These are phyloP conservation scores for Hylyphantes graminicola DNA, from an alignment of 1,140 invertebrate genomes.

Conservation along the genomic window DNA sequence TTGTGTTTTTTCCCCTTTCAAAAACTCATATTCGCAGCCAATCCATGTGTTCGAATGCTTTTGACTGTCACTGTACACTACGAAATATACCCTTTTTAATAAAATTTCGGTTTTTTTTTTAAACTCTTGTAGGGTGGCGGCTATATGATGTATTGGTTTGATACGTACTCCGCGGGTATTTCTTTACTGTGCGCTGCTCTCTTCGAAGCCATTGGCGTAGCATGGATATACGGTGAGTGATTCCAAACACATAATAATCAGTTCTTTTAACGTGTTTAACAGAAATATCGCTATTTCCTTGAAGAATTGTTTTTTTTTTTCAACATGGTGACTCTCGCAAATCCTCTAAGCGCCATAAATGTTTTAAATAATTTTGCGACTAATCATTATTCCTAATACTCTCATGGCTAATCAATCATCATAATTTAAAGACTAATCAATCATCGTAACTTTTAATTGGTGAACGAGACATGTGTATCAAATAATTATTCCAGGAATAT, in stretches of 20 bases:
- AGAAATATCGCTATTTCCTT: no score
- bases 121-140: conserved; percentile 69
- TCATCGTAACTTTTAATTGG: no score
- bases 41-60: not conserved
- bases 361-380: no score
- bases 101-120: not conserved
- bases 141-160: conserved; percentile 70
- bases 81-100: not conserved
- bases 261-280: not conserved
- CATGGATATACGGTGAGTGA: conserved; percentile 70
- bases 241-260: not conserved
- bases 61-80: not conserved
- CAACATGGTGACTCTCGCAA: no score
- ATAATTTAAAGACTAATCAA: no score
- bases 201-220: conserved; percentile 69
- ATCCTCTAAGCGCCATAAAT: no score
- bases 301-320: no score
- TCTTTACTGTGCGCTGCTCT: conserved; percentile 70
- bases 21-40: not conserved
- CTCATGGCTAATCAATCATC: no score
- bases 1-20: not conserved
- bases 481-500: no score
- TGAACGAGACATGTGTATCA: no score
- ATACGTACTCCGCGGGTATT: conserved; percentile 70
- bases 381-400: no score